A percentile compares a stretch with the other conserved stretches of the same genome.
Evolutionary conservation across 2,888 invertebrate species (phyloP).

Genomic region (Busseola fusca): DNA sequence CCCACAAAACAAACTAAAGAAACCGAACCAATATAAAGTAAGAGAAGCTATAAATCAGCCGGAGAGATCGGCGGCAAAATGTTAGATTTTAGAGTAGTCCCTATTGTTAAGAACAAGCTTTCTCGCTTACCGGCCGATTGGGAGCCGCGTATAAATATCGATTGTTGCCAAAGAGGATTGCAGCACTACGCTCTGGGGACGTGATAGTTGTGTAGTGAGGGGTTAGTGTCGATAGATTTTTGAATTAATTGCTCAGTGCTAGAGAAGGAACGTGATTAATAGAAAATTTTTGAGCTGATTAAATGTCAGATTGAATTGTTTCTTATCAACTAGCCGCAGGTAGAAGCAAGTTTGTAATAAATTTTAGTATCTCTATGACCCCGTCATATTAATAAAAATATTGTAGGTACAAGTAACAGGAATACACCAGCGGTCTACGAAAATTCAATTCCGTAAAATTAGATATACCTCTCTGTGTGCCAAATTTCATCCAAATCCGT

Average conservation of each 20-base stretch:
- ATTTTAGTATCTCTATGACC: not conserved
- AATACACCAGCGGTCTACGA: not conserved
- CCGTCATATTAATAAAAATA: not conserved
- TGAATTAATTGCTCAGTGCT: not conserved
- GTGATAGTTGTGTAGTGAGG: conserved; percentile 64
- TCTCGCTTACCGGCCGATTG: conserved; percentile 79
- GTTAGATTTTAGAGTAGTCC: conserved; percentile 61
- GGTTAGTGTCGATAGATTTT: conserved; percentile 47
- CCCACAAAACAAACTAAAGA: conserved; percentile 52
- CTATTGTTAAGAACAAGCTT: conserved; percentile 76
- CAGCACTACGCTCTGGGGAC: conserved; percentile 76
- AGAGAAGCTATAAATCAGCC: conserved; percentile 61
- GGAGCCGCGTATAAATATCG: conserved; percentile 79
- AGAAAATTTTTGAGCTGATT: not conserved
- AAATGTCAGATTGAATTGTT: not conserved
- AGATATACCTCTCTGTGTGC: no score
- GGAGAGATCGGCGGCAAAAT: conserved; percentile 60
- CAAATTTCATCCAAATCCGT: no score
- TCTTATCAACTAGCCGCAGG: no score
- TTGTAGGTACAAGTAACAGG: not conserved
- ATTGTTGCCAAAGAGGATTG: conserved; percentile 80
- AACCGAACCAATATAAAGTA: conserved; percentile 57
- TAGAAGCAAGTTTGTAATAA: not conserved
- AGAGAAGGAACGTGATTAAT: not conserved
- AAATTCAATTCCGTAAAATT: not conserved